phyloP scores from a whole-genome alignment of 2,113 vertebrate species.

The Sphyrna mokarran region DNA sequence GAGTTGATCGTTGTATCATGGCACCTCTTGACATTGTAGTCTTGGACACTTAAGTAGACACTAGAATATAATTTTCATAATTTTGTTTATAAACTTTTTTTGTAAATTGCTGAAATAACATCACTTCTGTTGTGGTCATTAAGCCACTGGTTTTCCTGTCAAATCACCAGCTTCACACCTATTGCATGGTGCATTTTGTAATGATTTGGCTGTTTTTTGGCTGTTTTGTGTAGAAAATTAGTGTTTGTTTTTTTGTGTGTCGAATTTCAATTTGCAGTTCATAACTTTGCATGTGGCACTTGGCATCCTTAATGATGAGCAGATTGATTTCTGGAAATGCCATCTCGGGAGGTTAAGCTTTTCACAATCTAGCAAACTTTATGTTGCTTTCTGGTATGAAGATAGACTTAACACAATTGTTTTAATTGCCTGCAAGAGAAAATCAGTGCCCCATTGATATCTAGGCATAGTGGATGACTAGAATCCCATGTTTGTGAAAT shows the following conservation, averaged over 20 bases:
- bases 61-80: conserved; percentile 32
- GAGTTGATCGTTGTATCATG: background rate
- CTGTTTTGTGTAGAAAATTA: conserved; percentile 33
- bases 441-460: background rate
- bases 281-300: conserved; percentile 33
- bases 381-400: background rate
- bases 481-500: background rate
- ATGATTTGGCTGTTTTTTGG: conserved; percentile 36
- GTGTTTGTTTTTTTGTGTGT: conserved; percentile 32
- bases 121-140: background rate
- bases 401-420: background rate
- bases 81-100: conserved; percentile 35
- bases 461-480: background rate
- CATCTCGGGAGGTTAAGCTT: background rate
- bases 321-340: conserved; percentile 30
- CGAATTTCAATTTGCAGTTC: conserved; percentile 27
- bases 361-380: background rate
- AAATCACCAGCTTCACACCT: conserved; percentile 32
- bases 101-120: conserved; percentile 30
- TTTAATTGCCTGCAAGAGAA: background rate
- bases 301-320: background rate
- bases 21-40: conserved; percentile 26
- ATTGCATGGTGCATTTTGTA: conserved; percentile 38
- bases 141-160: conserved; percentile 26
- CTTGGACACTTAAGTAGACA: conserved; percentile 29